Evolutionary conservation across 2,113 vertebrate genomes (phyloP).

Genomic region (Gavia stellata): DNA sequence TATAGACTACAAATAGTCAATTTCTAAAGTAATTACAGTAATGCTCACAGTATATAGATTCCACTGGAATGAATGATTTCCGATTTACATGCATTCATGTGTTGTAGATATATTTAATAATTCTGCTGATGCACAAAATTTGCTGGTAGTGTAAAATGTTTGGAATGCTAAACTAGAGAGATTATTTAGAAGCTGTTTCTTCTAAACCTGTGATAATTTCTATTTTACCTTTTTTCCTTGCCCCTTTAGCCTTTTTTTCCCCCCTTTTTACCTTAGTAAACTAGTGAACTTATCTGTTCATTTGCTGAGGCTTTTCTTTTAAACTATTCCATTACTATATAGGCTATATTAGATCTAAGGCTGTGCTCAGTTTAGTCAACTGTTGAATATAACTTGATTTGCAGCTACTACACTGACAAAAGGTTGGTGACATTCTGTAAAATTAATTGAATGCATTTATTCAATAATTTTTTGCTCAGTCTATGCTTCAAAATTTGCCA

Average conservation of each 20-base stretch:
- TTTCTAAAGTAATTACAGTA: neutral
- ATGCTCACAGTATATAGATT: neutral
- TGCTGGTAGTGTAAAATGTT: neutral
- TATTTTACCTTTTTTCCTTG: neutral
- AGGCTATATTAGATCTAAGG: neutral
- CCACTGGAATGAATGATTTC: neutral
- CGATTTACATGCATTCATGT: neutral
- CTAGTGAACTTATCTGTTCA: neutral
- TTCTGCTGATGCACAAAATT: neutral
- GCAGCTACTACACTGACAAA: neutral
- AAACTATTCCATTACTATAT: neutral
- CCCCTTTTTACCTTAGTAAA: neutral
- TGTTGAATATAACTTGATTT: neutral
- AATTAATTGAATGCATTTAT: neutral
- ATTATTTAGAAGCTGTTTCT: neutral
- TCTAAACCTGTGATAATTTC: neutral
- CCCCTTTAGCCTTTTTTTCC: neutral
- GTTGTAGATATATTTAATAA: neutral
- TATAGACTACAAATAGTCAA: neutral
- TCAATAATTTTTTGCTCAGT: neutral
- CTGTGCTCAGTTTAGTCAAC: neutral
- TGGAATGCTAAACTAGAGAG: neutral
- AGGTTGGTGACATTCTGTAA: neutral
- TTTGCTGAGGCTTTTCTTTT: neutral
- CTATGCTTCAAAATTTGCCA: neutral